Evolutionary conservation across 2,888 invertebrate species (phyloP), one percentile per base, ranked within the genome.

Genomic region (Drosophila monieri): DNA sequence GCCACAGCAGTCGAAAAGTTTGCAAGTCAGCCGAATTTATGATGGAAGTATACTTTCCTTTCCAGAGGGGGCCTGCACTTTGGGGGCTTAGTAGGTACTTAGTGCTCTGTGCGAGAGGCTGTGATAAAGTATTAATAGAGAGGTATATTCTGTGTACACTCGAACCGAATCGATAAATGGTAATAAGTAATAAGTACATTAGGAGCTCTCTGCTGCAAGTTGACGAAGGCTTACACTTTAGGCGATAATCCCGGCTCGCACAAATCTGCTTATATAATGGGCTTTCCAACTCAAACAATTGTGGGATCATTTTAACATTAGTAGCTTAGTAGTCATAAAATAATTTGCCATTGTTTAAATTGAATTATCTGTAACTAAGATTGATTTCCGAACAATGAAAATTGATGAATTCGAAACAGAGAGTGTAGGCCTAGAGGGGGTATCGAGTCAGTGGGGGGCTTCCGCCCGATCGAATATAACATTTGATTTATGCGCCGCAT

Each of bases 1-100:
- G 53, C 48, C 66, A 4, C 48, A 47, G 46, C 47, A 68, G 51
- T 43, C 48, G 43, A 49, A 69, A 69, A 69, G 68, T 69, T 69
- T 52, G n/a, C 60, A 70, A 85, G 76, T 74, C 68, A 80, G 73
- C 62, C 74, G 68, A 81, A 80, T 83, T 79, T 79, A 80, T 70
- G 74, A 70, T 64, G 67, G 48, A 76, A 76, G 85, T 78, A 78
- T 65, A 68, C 80, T 66, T 70, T 65, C 57, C 9, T 10, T 37
- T 10, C 59, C 60, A 35, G 35, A 6, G 53, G 68, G 58, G 44
- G 23, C 55, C 49, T 49, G 37, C 72, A 73, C 69, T 67, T 72
- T 61, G 61, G 39, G 18, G 66, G 68, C 78, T 78, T 76, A 66
- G 73, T 64, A 67, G 62, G 70, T 73, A 81, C 81, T 85, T 80